Percentiles rank a stretch among this genome's conserved stretches.
Conservation (phyloP, 2,797 vertebrate species). For the Manis javanica region DNA sequence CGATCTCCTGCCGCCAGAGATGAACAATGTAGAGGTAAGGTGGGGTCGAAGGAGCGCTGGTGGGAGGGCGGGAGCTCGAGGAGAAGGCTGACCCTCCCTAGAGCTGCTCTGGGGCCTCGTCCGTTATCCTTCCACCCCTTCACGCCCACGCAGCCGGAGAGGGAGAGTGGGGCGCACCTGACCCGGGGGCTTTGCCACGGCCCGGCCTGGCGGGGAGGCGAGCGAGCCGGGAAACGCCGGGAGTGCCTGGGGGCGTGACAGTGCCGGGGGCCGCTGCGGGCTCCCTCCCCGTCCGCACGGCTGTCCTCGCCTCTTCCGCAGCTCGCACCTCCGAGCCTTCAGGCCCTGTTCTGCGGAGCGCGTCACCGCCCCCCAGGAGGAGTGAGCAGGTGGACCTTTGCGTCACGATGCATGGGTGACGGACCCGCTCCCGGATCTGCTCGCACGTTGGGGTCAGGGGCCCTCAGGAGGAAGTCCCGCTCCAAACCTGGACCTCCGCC, state of each 20-base stretch:
- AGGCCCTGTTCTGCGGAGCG: neutral
- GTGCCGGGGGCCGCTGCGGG: neutral
- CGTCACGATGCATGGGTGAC: neutral
- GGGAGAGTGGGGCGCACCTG: neutral
- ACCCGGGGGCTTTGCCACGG: no score
- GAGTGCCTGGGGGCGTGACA: neutral
- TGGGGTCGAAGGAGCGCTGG: neutral
- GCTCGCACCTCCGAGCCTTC: neutral
- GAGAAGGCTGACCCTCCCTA: neutral
- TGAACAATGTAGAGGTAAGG: neutral
- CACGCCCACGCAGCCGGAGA: no score
- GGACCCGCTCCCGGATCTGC: neutral
- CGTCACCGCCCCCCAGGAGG: neutral
- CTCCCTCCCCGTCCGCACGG: neutral
- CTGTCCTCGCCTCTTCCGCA: neutral
- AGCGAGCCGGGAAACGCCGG: neutral
- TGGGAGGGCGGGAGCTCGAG: neutral
- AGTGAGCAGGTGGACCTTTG: neutral
- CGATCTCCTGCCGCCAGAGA: neutral
- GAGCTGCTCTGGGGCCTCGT: neutral
- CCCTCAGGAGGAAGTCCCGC: neutral
- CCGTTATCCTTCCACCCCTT: neutral
- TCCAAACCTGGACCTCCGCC: neutral
- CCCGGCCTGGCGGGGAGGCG: rapidly evolving
- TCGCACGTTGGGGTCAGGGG: neutral